These are phyloP conservation scores for Agelaius tricolor DNA, from an alignment of 2,113 vertebrate genomes.

Conservation along the genomic window DNA sequence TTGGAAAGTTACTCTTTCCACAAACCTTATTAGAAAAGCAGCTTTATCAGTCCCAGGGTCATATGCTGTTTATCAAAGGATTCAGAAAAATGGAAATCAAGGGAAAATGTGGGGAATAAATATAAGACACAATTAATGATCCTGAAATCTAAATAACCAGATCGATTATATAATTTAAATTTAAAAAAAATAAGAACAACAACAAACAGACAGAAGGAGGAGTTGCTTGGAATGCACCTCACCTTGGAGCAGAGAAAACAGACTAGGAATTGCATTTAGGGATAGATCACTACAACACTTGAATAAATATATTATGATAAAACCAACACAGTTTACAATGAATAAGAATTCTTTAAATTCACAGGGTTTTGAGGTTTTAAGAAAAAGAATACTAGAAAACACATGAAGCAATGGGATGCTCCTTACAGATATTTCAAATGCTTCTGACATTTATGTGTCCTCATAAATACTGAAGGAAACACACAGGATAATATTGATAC, in stretches of 20 bases:
- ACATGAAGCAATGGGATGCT: background rate
- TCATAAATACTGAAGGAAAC: background rate
- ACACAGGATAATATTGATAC: background rate
- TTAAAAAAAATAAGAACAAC: fast-evolving
- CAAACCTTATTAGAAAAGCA: background rate
- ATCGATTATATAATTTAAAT: background rate
- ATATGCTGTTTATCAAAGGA: background rate
- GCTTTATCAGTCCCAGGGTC: background rate
- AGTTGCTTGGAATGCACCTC: background rate
- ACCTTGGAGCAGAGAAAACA: background rate
- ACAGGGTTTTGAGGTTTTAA: background rate
- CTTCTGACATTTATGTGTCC: background rate
- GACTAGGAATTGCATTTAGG: background rate
- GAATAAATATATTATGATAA: background rate
- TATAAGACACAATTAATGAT: background rate
- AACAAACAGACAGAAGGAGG: background rate
- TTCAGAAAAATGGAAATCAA: background rate
- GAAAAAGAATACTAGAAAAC: background rate
- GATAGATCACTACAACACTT: background rate
- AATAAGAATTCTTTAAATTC: background rate
- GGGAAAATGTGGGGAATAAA: background rate
- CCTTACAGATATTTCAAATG: background rate
- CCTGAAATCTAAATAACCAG: background rate
- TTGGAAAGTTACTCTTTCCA: background rate
- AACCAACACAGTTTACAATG: background rate